These are phyloP conservation scores for Sturmia bella DNA, from an alignment of 2,888 invertebrate species.

Conservation along the genomic window DNA sequence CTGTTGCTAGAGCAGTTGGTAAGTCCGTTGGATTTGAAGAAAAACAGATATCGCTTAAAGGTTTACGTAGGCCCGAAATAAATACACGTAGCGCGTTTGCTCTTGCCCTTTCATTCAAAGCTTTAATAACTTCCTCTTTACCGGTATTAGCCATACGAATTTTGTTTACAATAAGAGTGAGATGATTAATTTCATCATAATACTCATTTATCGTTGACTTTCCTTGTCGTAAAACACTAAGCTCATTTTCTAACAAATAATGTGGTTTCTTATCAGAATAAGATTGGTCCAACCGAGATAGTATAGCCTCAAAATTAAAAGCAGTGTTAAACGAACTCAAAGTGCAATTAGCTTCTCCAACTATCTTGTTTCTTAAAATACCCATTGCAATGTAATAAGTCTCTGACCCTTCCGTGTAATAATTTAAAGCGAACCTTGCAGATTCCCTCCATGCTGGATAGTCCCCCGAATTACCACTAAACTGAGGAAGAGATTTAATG, in stretches of 20 bases:
- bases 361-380: slow-evolving; percentile 50
- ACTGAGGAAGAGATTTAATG: no score
- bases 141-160: slow-evolving; percentile 57
- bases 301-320: slow-evolving; percentile 61
- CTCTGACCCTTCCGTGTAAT: slow-evolving; percentile 17
- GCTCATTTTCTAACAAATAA: slow-evolving; percentile 64
- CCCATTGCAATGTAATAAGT: slow-evolving; percentile 47
- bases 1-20: slow-evolving; percentile 20
- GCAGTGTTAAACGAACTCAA: slow-evolving; percentile 54
- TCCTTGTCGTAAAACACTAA: slow-evolving; percentile 64
- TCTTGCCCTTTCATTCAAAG: slow-evolving; percentile 41
- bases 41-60: slow-evolving; percentile 8
- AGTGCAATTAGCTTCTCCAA: slow-evolving; percentile 55
- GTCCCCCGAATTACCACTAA: no score
- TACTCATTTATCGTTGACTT: slow-evolving; percentile 1
- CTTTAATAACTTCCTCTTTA: slow-evolving; percentile 47
- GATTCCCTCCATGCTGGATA: no score
- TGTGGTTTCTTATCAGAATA: slow-evolving; percentile 65
- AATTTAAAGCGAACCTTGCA: no score
- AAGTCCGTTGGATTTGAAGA: neutral
- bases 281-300: slow-evolving; percentile 60
- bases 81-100: slow-evolving; percentile 55
- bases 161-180: slow-evolving; percentile 43
- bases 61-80: slow-evolving; percentile 40
- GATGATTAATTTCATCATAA: slow-evolving; percentile 20